A percentile compares a stretch with the other conserved stretches of the same genome.
Conservation (phyloP, 2,888 invertebrate genomes). For the Pimpla rufipes region DNA sequence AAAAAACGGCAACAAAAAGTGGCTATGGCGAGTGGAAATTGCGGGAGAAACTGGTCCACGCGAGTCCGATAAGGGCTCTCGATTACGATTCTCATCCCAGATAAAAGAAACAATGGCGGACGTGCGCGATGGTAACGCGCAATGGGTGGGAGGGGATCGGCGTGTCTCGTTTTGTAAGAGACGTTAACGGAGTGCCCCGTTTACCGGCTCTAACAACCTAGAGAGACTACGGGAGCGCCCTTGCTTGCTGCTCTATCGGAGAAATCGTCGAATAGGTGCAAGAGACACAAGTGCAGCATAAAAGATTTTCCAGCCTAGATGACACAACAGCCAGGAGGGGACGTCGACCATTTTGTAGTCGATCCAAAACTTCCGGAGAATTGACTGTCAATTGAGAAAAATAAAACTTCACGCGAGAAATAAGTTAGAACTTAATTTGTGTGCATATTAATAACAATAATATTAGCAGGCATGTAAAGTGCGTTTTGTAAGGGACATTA, state of each 20-base stretch:
- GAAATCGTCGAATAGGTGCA: constrained; percentile 5
- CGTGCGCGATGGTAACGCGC: constrained; percentile 1
- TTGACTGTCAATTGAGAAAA: not conserved
- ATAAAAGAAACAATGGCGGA: constrained; percentile 70
- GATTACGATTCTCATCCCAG: constrained; percentile 74
- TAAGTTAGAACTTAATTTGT: too few species aligned
- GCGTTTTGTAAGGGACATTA: too few species aligned
- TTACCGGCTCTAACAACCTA: constrained; percentile 55
- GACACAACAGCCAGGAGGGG: constrained; percentile 8
- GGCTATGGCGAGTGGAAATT: constrained; percentile 49
- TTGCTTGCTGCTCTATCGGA: constrained; percentile 16
- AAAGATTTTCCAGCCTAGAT: constrained; percentile 8
- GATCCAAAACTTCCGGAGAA: not conserved
- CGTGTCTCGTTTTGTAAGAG: constrained; percentile 44
- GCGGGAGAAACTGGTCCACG: constrained; percentile 45
- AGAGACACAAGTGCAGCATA: not conserved
- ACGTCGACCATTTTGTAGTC: constrained; percentile 22
- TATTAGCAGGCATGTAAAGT: too few species aligned
- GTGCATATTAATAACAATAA: too few species aligned
- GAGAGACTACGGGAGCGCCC: constrained; percentile 11
- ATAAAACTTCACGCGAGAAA: too few species aligned
- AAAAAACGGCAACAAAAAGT: constrained; percentile 7
- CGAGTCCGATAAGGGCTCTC: constrained; percentile 70
- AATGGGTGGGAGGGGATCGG: not conserved
- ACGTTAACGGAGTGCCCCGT: constrained; percentile 57